Percentiles rank a stretch among this genome's conserved stretches.
These are phyloP conservation scores for Trissoscelio sp. DNA, from an alignment of 2,888 invertebrate species.

Conservation along the genomic window DNA sequence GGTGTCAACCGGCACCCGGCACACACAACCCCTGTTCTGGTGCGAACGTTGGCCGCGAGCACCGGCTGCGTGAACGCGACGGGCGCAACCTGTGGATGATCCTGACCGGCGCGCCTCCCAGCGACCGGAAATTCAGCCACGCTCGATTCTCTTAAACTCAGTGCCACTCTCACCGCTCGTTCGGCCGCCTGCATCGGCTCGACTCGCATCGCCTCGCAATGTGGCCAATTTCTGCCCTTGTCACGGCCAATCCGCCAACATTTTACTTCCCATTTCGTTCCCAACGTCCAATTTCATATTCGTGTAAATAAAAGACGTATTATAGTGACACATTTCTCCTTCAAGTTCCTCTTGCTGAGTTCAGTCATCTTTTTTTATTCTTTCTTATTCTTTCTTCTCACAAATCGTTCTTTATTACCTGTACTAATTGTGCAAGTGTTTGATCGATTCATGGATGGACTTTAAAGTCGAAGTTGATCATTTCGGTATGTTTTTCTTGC, in stretches of 20 bases:
- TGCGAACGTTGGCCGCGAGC: slow-evolving; percentile 2
- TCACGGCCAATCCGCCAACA: slow-evolving; percentile 18
- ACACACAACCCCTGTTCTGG: slow-evolving; percentile 39
- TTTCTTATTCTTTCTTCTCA: neutral
- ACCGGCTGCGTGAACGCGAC: slow-evolving; percentile 73
- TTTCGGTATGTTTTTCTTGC: neutral
- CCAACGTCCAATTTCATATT: neutral
- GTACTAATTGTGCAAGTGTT: slow-evolving; percentile 29
- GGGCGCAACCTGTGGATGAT: slow-evolving; percentile 82
- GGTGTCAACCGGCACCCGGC: neutral
- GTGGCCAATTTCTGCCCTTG: slow-evolving; percentile 47
- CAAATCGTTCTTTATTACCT: neutral
- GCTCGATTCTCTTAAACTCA: slow-evolving; percentile 79
- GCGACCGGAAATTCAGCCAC: slow-evolving; percentile 80
- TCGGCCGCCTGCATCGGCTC: slow-evolving; percentile 73
- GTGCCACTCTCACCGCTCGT: slow-evolving; percentile 79
- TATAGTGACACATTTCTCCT: neutral
- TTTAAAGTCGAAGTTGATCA: neutral
- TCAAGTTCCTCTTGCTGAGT: neutral
- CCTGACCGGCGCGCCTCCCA: slow-evolving; percentile 81
- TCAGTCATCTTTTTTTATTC: neutral
- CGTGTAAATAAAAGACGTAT: slow-evolving; percentile 15
- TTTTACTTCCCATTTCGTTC: neutral
- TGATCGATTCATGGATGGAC: slow-evolving; percentile 14
- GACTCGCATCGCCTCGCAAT: slow-evolving; percentile 70